Evolutionary conservation across 2,888 invertebrate species (phyloP).

Genomic region (Caenorhabditis angaria): DNA sequence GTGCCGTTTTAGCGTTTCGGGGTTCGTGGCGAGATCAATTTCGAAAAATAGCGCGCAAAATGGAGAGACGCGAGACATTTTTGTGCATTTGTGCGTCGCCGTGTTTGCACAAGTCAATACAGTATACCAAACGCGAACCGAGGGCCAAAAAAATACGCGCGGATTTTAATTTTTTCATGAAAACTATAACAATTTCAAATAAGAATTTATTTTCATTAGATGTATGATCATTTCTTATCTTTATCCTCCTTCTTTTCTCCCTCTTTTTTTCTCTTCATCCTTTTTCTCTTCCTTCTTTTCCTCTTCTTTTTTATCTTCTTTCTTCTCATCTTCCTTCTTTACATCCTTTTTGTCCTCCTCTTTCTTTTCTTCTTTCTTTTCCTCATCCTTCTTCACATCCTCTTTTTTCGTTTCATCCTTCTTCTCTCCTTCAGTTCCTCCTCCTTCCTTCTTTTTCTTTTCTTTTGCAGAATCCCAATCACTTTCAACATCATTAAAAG

Average conservation of each 20-base stretch:
- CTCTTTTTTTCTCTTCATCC: not conserved
- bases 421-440: not conserved
- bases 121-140: too few species aligned
- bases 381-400: not conserved
- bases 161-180: too few species aligned
- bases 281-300: constrained; percentile 13
- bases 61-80: too few species aligned
- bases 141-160: too few species aligned
- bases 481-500: constrained; percentile 18
- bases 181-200: too few species aligned
- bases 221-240: too few species aligned
- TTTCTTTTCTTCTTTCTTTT: not conserved
- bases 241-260: not conserved
- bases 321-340: not conserved
- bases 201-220: too few species aligned
- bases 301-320: not conserved
- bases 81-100: too few species aligned
- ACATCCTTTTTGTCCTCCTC: not conserved
- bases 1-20: too few species aligned
- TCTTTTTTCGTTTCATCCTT: not conserved
- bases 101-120: too few species aligned
- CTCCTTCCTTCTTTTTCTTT: constrained; percentile 8
- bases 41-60: too few species aligned
- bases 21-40: too few species aligned
- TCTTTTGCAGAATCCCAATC: constrained; percentile 21